Percentiles rank a stretch among this genome's conserved stretches.
phyloP scores from a whole-genome alignment of 2,113 vertebrate genomes.

The Bothrops jararaca region DNA sequence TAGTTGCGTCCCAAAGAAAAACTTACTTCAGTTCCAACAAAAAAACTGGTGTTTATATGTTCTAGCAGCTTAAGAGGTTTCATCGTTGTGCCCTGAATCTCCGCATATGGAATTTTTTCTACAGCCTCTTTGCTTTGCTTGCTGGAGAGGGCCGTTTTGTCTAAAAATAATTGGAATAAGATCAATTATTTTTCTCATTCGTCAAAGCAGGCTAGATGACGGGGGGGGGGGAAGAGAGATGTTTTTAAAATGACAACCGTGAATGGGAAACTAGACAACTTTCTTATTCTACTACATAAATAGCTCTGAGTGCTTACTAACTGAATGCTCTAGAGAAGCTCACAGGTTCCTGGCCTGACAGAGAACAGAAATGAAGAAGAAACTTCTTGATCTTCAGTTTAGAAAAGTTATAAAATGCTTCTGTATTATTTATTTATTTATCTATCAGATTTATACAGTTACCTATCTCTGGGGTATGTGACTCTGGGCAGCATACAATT shows the following conservation, averaged over 20 bases:
- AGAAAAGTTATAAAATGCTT: neutral
- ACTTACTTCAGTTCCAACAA: slow-evolving; percentile 85
- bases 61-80: slow-evolving; percentile 66
- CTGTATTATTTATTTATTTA: neutral
- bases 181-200: neutral
- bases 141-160: slow-evolving; percentile 40
- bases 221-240: no score
- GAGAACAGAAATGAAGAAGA: neutral
- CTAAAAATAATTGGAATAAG: slow-evolving; percentile 44
- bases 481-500: neutral
- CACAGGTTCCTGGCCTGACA: neutral
- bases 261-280: neutral
- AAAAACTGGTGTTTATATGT: slow-evolving; percentile 77
- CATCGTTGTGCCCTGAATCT: slow-evolving; percentile 61
- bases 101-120: slow-evolving; percentile 56
- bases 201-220: neutral
- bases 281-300: neutral
- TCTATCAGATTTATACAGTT: neutral
- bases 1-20: slow-evolving; percentile 19
- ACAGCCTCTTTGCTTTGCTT: neutral
- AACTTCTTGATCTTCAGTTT: neutral
- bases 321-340: neutral
- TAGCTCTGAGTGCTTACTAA: neutral
- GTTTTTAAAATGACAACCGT: neutral
- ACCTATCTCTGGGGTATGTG: neutral